Percentiles rank a stretch among this genome's conserved stretches.
phyloP scores from a whole-genome alignment of 2,888 invertebrate species.

The Zygothrica quintamaculata region DNA sequence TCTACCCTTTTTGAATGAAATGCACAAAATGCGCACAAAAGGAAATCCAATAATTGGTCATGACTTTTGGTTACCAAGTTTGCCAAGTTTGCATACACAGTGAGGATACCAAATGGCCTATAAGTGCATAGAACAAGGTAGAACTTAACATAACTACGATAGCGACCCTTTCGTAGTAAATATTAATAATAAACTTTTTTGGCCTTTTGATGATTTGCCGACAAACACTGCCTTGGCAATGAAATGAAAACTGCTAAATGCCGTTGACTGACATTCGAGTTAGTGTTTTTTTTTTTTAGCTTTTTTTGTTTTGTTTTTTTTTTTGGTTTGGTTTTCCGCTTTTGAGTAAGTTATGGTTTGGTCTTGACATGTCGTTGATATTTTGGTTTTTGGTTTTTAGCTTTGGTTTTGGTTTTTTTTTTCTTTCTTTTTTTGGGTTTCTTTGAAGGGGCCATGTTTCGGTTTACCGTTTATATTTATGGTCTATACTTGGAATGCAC shows the following conservation, averaged over 20 bases:
- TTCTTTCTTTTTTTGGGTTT: slow-evolving; percentile 13
- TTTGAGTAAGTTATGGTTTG: slow-evolving; percentile 67
- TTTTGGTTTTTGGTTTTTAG: slow-evolving; percentile 7
- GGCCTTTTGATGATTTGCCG: slow-evolving; percentile 71
- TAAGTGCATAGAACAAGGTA: slow-evolving; percentile 23
- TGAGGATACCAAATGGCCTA: slow-evolving; percentile 12
- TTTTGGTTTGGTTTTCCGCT: slow-evolving; percentile 4
- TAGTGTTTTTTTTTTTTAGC: slow-evolving; percentile 2
- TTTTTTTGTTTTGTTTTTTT: slow-evolving; percentile 19
- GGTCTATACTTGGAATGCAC: slow-evolving; percentile 67
- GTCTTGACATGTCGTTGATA: slow-evolving; percentile 62
- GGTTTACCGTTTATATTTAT: slow-evolving; percentile 58
- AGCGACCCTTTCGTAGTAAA: slow-evolving; percentile 38
- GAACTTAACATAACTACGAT: slow-evolving; percentile 29
- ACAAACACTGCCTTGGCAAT: slow-evolving; percentile 74
- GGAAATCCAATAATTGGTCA: slow-evolving; percentile 74
- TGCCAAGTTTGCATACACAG: slow-evolving; percentile 9
- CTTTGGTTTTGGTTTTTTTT: no score
- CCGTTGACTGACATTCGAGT: slow-evolving; percentile 52
- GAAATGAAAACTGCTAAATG: slow-evolving; percentile 78
- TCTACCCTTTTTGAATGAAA: slow-evolving; percentile 25
- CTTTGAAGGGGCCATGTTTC: slow-evolving; percentile 8
- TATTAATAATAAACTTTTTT: slow-evolving; percentile 73
- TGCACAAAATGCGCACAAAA: slow-evolving; percentile 53
- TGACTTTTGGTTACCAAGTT: slow-evolving; percentile 74